Evolutionary conservation across 2,888 invertebrate genomes (phyloP), one percentile per base, ranked within the genome.

Genomic region (Limnephilus lunatus): DNA sequence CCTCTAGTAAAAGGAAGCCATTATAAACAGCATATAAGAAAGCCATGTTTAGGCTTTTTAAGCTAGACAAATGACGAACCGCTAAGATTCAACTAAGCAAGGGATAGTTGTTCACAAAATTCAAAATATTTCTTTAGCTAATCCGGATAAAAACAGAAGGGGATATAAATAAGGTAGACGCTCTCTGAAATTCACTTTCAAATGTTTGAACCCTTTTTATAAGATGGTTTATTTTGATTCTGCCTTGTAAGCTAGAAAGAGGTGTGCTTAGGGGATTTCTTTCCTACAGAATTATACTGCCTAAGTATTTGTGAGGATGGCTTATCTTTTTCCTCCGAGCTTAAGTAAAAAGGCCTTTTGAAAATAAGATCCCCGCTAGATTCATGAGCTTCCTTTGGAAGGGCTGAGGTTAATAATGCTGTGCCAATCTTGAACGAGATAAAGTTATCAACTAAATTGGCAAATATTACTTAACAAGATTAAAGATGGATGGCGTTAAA

Each of bases 21-120:
- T 88, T 90, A 93, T 93, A 93, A 93, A 93, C 93, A 91, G 83
- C 44, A 53, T 92, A 86, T 86, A 92, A 89, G 89, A 82, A 91
- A 90, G 92, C 89, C 81, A 53, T 85, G 83, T 89, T 85, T 81
- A 92, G 92, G 92, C 91, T 68, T 89, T 89, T 91, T 93, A 93
- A 93, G 92, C 93, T 91, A 89, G 93, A 93, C 93, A 93, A 93
- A 93, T 93, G 93, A 93, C 89, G 90, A 92, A 68, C 82, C 68
- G 87, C 90, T 81, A 53, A 85, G 25, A 85, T 90, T 85, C 90
- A 85, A 86, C 86, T 44, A 31, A 86, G n/a, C 86, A 19, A n/a
- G 30, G 86, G 48, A 44, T 53, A 44, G 48, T 39, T 14, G 48
- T 39, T n/a, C 85, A 44, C 44, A 15, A 30, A 30, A 86, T 12